These are phyloP conservation scores for Cyrtorhinus lividipennis DNA, from an alignment of 1,140 invertebrate genomes.

Conservation along the genomic window DNA sequence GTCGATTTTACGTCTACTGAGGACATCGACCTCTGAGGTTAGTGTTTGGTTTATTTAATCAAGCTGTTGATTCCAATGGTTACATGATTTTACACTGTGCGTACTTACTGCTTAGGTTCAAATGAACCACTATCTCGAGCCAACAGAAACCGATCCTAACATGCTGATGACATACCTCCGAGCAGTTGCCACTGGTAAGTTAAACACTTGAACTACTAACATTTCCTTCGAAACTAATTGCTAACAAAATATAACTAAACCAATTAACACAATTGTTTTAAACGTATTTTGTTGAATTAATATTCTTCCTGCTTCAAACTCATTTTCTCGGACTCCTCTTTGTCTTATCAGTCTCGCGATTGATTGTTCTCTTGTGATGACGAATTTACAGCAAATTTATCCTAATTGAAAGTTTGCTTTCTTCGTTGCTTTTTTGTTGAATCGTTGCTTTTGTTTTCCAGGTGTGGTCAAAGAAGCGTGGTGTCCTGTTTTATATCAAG, in stretches of 20 bases:
- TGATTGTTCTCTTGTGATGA: neutral
- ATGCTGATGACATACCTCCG: slow-evolving; percentile 23
- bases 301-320: neutral
- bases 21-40: slow-evolving; percentile 46
- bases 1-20: slow-evolving; percentile 49
- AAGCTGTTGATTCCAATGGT: too few relatives aligned
- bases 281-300: neutral
- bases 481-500: slow-evolving; percentile 25
- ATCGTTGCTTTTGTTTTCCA: slow-evolving; percentile 13
- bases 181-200: slow-evolving; percentile 22
- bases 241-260: neutral
- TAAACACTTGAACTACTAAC: neutral
- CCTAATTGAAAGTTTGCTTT: neutral
- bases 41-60: too few relatives aligned
- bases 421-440: neutral
- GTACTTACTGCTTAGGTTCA: slow-evolving; percentile 17
- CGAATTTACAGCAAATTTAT: neutral
- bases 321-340: neutral
- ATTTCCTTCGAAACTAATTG: neutral
- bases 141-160: slow-evolving; percentile 23
- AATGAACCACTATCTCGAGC: slow-evolving; percentile 22
- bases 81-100: too few relatives aligned
- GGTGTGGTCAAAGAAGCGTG: slow-evolving; percentile 23
- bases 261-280: neutral
- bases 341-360: neutral